A percentile compares a stretch with the other conserved stretches of the same genome.
Conservation (phyloP, 2,888 invertebrate genomes). For the Seira musarum region DNA sequence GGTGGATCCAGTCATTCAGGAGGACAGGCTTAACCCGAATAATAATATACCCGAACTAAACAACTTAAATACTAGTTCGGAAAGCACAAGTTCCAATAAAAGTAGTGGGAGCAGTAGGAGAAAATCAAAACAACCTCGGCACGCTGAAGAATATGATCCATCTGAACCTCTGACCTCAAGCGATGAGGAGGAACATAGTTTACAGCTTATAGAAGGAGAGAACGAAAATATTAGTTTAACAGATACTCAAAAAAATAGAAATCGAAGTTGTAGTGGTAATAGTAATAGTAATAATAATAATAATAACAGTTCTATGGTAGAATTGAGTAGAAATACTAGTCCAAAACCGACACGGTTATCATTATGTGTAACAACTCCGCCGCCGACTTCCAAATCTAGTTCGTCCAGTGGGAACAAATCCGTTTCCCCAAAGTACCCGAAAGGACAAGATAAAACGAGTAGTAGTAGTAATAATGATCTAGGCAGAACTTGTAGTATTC, state of each 20-base stretch:
- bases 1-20: neutral
- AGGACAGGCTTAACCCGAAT: neutral
- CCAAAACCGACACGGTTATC: constrained; percentile 20
- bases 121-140: constrained; percentile 35
- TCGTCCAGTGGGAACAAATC: neutral
- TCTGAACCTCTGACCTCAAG: constrained; percentile 68
- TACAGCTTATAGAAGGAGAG: constrained; percentile 40
- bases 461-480: constrained; percentile 9
- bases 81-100: neutral
- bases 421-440: neutral
- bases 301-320: constrained; percentile 19
- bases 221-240: neutral
- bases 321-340: constrained; percentile 30
- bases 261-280: neutral
- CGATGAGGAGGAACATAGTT: constrained; percentile 67
- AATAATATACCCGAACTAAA: neutral
- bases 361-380: constrained; percentile 29
- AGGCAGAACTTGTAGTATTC: constrained; percentile 30
- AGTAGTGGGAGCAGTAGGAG: constrained; percentile 22
- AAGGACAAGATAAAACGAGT: neutral
- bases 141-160: constrained; percentile 68
- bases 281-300: constrained; percentile 20
- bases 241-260: neutral
- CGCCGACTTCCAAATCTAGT: neutral
- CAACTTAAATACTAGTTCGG: neutral